Conservation (phyloP, 1,140 invertebrate genomes). For the Planococcus citri region DNA sequence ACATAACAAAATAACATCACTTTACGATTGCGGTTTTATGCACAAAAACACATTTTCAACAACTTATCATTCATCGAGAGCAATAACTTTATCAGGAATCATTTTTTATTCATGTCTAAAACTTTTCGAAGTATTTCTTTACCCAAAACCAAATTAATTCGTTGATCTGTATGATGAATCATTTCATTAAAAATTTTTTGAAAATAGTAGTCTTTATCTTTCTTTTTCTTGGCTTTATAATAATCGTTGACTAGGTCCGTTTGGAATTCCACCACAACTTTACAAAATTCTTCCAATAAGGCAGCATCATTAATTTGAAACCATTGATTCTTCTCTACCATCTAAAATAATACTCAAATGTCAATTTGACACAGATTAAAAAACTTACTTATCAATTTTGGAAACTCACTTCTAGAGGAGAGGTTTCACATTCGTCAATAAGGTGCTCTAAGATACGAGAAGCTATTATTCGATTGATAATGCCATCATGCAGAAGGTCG, state of each 20-base stretch:
- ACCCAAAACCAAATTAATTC: not conserved
- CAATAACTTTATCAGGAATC: too few relatives aligned
- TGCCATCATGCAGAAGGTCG: constrained; percentile 41
- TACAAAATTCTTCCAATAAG: not conserved
- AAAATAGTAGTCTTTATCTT: not conserved
- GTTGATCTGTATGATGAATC: not conserved
- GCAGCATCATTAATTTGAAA: not conserved
- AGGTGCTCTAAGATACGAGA: constrained; percentile 42
- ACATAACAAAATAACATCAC: too few relatives aligned
- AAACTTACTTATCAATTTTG: too few relatives aligned
- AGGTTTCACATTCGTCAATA: constrained; percentile 33
- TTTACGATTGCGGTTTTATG: too few relatives aligned
- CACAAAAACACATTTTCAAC: too few relatives aligned
- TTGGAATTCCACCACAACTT: not conserved
- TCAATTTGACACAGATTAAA: too few relatives aligned
- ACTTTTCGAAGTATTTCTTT: not conserved
- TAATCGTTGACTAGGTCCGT: not conserved
- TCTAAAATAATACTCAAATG: not conserved
- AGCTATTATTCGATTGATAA: constrained; percentile 47
- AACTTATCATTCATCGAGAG: too few relatives aligned
- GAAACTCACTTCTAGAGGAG: constrained; percentile 34
- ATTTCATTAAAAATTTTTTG: not conserved
- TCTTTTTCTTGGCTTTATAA: not conserved
- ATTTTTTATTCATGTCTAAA: not conserved
- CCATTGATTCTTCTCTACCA: constrained; percentile 6